These are phyloP conservation scores for Crocuta crocuta DNA, from an alignment of 2,113 vertebrate genomes.

Conservation along the genomic window DNA sequence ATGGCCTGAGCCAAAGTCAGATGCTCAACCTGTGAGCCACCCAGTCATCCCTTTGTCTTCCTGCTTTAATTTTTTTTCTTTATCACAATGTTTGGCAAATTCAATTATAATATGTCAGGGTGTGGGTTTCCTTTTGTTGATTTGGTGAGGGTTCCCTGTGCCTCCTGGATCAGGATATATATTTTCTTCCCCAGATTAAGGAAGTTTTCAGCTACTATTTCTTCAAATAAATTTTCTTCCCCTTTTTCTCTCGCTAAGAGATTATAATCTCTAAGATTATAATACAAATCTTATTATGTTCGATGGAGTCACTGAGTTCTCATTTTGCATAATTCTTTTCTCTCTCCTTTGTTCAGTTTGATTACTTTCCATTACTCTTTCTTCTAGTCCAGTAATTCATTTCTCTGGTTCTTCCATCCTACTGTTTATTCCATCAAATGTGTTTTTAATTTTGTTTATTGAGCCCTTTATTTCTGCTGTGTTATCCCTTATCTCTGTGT, in stretches of 20 bases:
- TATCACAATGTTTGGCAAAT: not conserved
- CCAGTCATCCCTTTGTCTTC: not conserved
- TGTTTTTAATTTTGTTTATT: not conserved
- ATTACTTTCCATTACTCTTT: not conserved
- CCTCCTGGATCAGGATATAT: not conserved
- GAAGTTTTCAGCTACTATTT: not conserved
- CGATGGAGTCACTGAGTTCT: not conserved
- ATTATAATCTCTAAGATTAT: too few species aligned
- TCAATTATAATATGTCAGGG: not conserved
- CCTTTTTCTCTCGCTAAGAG: not conserved
- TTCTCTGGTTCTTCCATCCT: not conserved
- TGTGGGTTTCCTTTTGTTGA: not conserved
- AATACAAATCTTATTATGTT: not conserved
- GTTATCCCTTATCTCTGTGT: not conserved
- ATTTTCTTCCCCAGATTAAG: not conserved
- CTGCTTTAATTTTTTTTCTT: not conserved
- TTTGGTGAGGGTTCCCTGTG: not conserved
- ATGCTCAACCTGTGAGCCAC: too few species aligned
- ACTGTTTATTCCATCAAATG: not conserved
- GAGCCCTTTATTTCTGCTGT: not conserved
- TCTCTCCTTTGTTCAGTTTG: not conserved
- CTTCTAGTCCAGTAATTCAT: not conserved
- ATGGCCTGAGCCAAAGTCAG: too few species aligned
- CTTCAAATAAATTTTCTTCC: not conserved
- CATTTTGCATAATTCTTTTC: not conserved